phyloP scores from a whole-genome alignment of 2,113 vertebrate species.

The Platycercus adscitus region DNA sequence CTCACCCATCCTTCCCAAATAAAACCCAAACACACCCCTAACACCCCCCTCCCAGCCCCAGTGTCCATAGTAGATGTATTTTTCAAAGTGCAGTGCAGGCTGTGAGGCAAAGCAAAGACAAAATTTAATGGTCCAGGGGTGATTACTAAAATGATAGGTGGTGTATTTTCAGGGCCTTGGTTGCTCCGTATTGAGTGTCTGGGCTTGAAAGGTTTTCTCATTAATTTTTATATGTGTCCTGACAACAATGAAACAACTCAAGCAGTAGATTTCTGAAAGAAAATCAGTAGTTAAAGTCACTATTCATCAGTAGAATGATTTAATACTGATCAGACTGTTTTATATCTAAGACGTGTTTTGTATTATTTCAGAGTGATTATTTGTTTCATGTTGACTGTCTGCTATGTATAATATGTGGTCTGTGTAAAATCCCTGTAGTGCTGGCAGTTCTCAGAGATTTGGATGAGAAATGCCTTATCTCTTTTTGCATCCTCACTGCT shows the following conservation, averaged over 20 bases:
- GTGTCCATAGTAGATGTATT: neutral
- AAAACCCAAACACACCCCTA: neutral
- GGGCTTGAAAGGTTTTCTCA: neutral
- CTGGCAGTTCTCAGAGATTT: neutral
- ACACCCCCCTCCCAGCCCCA: no score
- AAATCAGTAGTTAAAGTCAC: neutral
- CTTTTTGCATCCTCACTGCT: neutral
- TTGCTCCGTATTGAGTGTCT: neutral
- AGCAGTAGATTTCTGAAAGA: neutral
- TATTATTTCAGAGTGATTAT: neutral
- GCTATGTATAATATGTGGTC: neutral
- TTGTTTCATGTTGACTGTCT: neutral
- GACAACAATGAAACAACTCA: neutral
- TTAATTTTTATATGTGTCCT: neutral
- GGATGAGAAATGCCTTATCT: neutral
- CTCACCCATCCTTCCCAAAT: fast-evolving
- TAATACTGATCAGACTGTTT: neutral
- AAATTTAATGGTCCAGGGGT: neutral
- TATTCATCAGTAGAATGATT: neutral
- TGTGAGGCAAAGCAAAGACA: neutral
- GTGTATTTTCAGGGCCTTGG: neutral
- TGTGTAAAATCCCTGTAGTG: neutral
- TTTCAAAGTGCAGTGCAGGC: neutral
- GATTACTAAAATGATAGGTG: neutral
- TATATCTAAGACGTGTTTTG: neutral